A percentile compares a stretch with the other conserved stretches of the same genome.
phyloP scores from a whole-genome alignment of 2,797 vertebrate genomes.

The Capromys pilorides region DNA sequence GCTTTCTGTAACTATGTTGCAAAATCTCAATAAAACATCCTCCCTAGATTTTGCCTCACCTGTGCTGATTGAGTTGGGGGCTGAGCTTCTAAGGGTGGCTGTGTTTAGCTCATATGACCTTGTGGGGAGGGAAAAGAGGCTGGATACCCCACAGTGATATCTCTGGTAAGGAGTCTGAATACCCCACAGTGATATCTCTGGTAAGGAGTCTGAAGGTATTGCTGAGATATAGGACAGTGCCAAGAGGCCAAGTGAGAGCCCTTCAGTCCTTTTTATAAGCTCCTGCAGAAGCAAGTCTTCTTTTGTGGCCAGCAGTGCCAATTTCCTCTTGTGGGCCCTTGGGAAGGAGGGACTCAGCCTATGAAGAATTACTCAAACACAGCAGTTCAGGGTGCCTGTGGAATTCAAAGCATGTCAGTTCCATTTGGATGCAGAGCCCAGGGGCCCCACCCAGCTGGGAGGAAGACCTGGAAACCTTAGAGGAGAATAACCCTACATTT shows the following conservation, averaged over 20 bases:
- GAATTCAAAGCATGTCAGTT: neutral
- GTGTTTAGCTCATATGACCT: neutral
- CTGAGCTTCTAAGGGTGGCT: neutral
- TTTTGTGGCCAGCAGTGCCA: neutral
- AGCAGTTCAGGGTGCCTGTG: neutral
- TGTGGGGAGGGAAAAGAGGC: neutral
- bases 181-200: neutral
- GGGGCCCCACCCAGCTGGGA: too few species aligned
- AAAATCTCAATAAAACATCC: slow-evolving; percentile 71
- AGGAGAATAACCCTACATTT: neutral
- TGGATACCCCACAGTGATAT: neutral
- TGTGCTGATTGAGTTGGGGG: neutral
- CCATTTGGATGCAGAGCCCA: neutral
- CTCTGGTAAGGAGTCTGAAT: neutral
- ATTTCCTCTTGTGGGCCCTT: neutral
- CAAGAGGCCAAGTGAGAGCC: neutral
- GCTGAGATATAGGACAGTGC: neutral
- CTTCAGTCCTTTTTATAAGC: neutral
- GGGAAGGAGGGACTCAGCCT: neutral
- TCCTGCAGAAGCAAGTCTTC: neutral
- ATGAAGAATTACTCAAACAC: neutral
- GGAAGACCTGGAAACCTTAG: neutral
- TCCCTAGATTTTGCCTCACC: neutral
- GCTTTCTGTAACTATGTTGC: slow-evolving; percentile 33
- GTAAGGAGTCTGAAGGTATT: neutral